These are phyloP conservation scores for Periophthalmus modestus DNA, from an alignment of 2,113 vertebrate genomes.

Conservation along the genomic window DNA sequence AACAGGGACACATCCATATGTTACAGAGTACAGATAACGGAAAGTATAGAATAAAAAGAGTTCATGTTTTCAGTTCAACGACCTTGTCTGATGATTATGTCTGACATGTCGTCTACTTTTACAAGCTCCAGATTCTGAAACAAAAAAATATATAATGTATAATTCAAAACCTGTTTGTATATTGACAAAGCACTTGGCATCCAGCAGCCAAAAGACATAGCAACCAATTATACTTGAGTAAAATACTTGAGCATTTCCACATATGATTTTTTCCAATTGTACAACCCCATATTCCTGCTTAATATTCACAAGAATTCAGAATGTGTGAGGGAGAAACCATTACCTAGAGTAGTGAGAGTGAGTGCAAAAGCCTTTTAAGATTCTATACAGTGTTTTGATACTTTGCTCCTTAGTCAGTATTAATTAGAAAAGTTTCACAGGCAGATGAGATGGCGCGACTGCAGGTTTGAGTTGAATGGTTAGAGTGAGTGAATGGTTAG, in stretches of 20 bases:
- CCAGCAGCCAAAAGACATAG: too few relatives aligned
- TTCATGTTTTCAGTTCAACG: conserved; percentile 43
- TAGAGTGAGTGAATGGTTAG: too few relatives aligned
- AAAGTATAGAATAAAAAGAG: conserved; percentile 3
- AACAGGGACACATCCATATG: not conserved
- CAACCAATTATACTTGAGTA: too few relatives aligned
- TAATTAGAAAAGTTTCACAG: not conserved
- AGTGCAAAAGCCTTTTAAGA: not conserved
- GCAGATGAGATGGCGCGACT: not conserved
- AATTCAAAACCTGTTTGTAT: not conserved
- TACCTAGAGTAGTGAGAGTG: not conserved
- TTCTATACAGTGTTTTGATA: not conserved
- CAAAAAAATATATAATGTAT: not conserved
- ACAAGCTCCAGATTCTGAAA: conserved; percentile 78
- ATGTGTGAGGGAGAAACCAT: not conserved
- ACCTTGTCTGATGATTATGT: conserved; percentile 80
- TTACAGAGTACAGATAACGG: conserved; percentile 1
- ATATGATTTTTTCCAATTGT: too few relatives aligned
- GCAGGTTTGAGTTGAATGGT: not conserved
- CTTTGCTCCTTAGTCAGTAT: conserved; percentile 1
- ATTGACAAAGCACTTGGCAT: not conserved
- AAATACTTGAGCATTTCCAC: too few relatives aligned
- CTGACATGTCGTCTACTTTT: conserved; percentile 80
- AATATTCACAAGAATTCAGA: not conserved
- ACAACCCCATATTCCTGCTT: not conserved